These are phyloP conservation scores for Palythoa caribaeorum DNA, from an alignment of 92 coral and sea anemone species.

Conservation along the genomic window DNA sequence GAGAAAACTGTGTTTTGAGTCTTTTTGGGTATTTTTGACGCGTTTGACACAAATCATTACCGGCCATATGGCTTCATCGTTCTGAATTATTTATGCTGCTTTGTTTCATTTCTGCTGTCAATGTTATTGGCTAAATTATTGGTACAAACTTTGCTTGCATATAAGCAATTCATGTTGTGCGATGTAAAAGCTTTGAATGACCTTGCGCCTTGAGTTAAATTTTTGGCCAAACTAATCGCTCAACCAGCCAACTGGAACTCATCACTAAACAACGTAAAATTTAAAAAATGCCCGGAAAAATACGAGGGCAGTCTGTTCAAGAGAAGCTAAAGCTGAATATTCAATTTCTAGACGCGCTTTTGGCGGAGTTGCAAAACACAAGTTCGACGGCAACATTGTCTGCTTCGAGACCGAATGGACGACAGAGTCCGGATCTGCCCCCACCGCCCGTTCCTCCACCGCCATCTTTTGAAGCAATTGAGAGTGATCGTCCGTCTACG, in stretches of 20 bases:
- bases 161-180: neutral
- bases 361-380: conserved; percentile 92
- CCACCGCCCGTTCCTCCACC: conserved; percentile 97
- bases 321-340: conserved; percentile 88
- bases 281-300: conserved; percentile 79
- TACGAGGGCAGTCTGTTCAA: conserved; percentile 79
- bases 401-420: conserved; percentile 60
- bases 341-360: conserved; percentile 94
- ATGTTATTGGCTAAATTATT: conserved; percentile 38
- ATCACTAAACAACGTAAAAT: neutral
- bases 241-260: conserved; percentile 8
- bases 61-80: conserved; percentile 73
- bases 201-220: neutral
- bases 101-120: conserved; percentile 65
- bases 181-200: conserved; percentile 25
- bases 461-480: conserved; percentile 84
- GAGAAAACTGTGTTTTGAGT: conserved; percentile 26
- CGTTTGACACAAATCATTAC: conserved; percentile 52
- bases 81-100: conserved; percentile 87
- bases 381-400: conserved; percentile 62
- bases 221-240: conserved; percentile 29
- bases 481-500: conserved; percentile 57
- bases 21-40: conserved; percentile 31
- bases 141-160: neutral
- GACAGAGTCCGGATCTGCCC: conserved; percentile 83